Percentiles rank a stretch among this genome's conserved stretches.
These are phyloP conservation scores for Trachurus trachurus DNA, from an alignment of 2,797 vertebrate species.

Conservation along the genomic window DNA sequence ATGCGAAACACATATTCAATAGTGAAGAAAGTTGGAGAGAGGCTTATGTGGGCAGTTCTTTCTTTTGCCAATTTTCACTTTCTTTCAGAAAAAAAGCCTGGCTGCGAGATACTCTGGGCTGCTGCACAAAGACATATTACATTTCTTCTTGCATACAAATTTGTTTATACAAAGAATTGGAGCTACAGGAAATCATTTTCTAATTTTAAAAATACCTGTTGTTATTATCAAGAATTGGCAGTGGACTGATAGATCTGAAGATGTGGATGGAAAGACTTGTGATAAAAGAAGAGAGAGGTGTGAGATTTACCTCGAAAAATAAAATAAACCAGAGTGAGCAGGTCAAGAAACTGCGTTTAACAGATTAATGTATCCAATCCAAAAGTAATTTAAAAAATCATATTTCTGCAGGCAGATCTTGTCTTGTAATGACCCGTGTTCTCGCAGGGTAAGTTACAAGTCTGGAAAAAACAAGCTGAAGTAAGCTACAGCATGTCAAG, in stretches of 20 bases:
- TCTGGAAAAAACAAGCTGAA: conserved; percentile 14
- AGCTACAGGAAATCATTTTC: conserved; percentile 22
- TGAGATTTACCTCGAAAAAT: conserved; percentile 20
- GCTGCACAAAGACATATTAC: conserved; percentile 47
- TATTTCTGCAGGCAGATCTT: conserved; percentile 6
- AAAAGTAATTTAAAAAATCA: conserved; percentile 3
- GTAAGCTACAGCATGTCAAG: neutral
- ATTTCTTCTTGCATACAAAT: conserved; percentile 34
- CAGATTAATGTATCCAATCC: conserved; percentile 1
- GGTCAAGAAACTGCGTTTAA: neutral
- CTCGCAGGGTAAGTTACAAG: conserved; percentile 8
- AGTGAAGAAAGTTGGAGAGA: conserved; percentile 33
- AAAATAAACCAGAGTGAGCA: conserved; percentile 18
- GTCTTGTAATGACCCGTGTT: conserved; percentile 12
- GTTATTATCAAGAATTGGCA: conserved; percentile 29
- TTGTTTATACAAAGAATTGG: conserved; percentile 22
- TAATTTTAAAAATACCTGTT: conserved; percentile 36
- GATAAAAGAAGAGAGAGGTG: neutral
- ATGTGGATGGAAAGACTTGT: conserved; percentile 28
- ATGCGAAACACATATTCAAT: conserved; percentile 48
- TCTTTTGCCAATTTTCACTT: conserved; percentile 54
- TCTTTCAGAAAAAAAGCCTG: conserved; percentile 44
- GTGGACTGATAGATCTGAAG: conserved; percentile 21
- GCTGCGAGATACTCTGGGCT: conserved; percentile 18
- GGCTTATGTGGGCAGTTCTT: conserved; percentile 44